These are phyloP conservation scores for Adelosebastes latens DNA, from an alignment of 2,797 vertebrate species.

Conservation along the genomic window DNA sequence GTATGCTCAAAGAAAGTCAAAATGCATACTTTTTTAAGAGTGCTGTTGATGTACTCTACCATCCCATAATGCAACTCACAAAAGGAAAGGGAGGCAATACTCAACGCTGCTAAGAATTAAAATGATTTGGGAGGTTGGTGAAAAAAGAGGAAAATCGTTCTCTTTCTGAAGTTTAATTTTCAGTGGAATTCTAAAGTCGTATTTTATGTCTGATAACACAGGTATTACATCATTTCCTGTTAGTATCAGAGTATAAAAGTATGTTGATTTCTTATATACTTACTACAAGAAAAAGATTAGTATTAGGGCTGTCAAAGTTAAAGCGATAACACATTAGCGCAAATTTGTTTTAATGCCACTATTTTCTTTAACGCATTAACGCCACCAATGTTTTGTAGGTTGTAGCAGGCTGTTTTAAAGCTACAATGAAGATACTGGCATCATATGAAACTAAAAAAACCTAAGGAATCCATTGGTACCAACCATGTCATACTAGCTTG, in stretches of 20 bases:
- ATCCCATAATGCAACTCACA: neutral
- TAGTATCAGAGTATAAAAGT: neutral
- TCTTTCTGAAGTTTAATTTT: neutral
- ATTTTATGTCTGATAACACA: neutral
- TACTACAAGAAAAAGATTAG: neutral
- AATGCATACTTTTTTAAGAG: neutral
- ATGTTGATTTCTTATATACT: neutral
- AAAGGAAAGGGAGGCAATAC: neutral
- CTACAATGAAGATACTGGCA: no score
- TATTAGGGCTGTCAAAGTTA: no score
- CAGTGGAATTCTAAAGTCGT: neutral
- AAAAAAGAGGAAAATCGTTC: neutral
- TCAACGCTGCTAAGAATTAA: neutral
- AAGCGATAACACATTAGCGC: no score
- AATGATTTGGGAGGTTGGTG: neutral
- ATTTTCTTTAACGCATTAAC: no score
- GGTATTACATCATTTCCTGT: neutral
- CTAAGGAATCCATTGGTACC: no score
- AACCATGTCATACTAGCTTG: no score
- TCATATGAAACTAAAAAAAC: no score
- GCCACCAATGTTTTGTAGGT: no score
- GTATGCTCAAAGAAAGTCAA: neutral
- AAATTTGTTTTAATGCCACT: no score
- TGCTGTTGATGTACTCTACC: neutral
- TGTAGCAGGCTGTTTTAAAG: no score